These are phyloP conservation scores for Penelope pileata DNA, from an alignment of 2,113 vertebrate species.

Conservation along the genomic window DNA sequence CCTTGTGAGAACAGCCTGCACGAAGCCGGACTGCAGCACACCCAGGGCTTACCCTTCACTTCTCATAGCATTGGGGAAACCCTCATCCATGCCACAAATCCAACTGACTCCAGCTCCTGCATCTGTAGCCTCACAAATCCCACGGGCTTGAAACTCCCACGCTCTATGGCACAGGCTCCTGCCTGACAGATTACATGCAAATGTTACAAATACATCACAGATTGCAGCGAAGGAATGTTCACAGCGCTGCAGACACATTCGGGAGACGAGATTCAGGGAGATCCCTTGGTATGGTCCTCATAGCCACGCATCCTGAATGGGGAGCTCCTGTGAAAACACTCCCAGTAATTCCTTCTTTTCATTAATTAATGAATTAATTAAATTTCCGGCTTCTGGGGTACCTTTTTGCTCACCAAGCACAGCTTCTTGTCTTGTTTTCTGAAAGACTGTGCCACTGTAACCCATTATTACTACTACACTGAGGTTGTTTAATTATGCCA, in stretches of 20 bases:
- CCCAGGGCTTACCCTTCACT: neutral
- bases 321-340: constrained; percentile 45
- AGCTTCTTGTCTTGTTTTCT: constrained; percentile 13
- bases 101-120: constrained; percentile 49
- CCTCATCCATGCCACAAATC: neutral
- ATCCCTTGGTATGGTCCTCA: neutral
- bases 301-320: neutral
- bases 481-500: constrained; percentile 29
- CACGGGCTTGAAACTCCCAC: constrained; percentile 9
- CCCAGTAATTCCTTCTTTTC: constrained; percentile 61
- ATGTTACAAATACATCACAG: constrained; percentile 46
- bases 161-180: constrained; percentile 24
- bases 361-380: constrained; percentile 65
- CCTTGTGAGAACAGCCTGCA: neutral
- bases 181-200: constrained; percentile 53
- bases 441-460: neutral
- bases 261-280: neutral
- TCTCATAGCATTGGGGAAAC: neutral
- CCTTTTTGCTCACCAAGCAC: constrained; percentile 40
- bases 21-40: rapidly evolving
- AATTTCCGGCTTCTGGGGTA: constrained; percentile 64
- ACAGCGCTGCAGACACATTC: neutral
- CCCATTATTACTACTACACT: constrained; percentile 51
- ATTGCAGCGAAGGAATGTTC: neutral
- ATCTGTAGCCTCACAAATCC: constrained; percentile 55